Percentiles rank a stretch among this genome's conserved stretches.
phyloP scores from a whole-genome alignment of 2,113 vertebrate species.

The Psophia crepitans region DNA sequence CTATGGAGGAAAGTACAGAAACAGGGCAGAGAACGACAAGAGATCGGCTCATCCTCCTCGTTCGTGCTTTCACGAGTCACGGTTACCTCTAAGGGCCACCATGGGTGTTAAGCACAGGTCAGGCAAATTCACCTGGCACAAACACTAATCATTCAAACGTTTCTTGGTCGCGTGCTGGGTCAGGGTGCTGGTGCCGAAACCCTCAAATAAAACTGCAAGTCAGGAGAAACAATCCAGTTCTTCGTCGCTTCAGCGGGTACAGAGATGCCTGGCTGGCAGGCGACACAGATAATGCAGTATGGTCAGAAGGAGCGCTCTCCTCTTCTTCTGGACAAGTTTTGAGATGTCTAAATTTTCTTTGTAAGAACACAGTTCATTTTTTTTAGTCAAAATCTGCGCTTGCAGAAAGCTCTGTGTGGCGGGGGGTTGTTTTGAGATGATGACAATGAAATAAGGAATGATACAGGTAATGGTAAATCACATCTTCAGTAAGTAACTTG shows the following conservation, averaged over 20 bases:
- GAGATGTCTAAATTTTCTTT: not conserved
- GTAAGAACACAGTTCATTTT: not conserved
- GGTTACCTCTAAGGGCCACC: not conserved
- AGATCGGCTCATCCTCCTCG: not conserved
- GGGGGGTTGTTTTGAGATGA: not conserved
- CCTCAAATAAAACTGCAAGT: not conserved
- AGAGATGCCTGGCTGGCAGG: not conserved
- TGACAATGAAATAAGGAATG: not conserved
- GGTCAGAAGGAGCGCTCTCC: not conserved
- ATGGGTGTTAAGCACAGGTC: not conserved
- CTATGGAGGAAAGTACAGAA: not conserved
- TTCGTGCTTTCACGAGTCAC: not conserved
- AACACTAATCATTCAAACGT: not conserved
- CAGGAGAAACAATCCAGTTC: not conserved
- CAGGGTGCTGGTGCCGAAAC: not conserved
- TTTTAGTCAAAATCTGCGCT: not conserved
- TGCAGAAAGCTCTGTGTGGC: not conserved
- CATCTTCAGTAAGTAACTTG: not conserved
- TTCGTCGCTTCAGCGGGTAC: too few relatives aligned
- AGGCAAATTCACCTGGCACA: not conserved
- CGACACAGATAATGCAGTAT: not conserved
- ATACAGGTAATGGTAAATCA: not conserved
- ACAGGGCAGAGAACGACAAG: rapidly evolving
- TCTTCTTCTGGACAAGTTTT: not conserved
- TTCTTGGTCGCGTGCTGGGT: not conserved